Evolutionary conservation across 2,888 invertebrate genomes (phyloP), one percentile per base, ranked within the genome.

Genomic region (Ichneumoninae sp.): DNA sequence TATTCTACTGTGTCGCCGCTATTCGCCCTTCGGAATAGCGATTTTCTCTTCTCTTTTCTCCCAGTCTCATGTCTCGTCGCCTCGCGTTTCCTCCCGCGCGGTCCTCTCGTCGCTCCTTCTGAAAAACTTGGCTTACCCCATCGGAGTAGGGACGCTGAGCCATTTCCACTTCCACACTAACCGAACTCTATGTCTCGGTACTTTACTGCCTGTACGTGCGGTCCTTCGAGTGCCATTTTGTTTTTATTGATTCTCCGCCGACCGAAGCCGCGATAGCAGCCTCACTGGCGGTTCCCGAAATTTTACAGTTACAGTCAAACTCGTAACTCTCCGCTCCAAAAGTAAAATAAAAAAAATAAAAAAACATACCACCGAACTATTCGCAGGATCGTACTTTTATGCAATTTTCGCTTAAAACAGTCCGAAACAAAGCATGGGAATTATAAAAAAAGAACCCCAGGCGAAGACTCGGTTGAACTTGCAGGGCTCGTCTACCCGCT

Each of bases 111-210:
- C 77, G 13, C 13, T 76, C 69, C 13, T 47, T 76, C 69, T 63
- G 54, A 70, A 44, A 85, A 80, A 82, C 81, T 85, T 76, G 80
- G 79, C 63, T 74, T 19, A n/a, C 10, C 33, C 63, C 19, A 30
- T 44, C 63, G 63, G 44, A 44, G 16, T 5, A 63, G 47, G 44
- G 47, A 63, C 30, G 44, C 74, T 50, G 74, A 47, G 74, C 63
- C 57, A 74, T 74, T 74, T 74, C 74, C 74, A 74, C 63, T 74
- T 74, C 63, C 74, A 63, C 74, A 47, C 44, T 74, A 74, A 74
- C 74, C 74, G 54, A 63, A 26, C 74, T 47, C 47, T 74, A 26
- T 74, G 60, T 63, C 60, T 30, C 60, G 30, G 60, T 63, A 63
- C 63, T 30, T 63, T 47, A 60, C 60, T 3, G 26, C 33, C 60